Percentiles rank a stretch among this genome's conserved stretches.
Conservation (phyloP, 2,113 vertebrate genomes). For the Macaca mulatta region DNA sequence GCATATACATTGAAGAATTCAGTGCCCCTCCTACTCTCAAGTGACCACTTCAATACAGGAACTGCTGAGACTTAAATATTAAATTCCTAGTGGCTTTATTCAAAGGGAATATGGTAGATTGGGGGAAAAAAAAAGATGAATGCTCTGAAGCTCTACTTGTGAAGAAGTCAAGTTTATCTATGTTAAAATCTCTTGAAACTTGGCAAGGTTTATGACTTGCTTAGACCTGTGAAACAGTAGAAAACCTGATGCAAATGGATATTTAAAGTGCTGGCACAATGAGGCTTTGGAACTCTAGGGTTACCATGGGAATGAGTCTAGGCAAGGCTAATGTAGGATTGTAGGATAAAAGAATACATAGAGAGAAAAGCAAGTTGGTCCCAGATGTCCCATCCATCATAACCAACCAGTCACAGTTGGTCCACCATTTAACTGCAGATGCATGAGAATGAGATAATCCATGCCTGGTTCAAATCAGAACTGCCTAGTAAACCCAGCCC, state of each 20-base stretch:
- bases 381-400: not conserved
- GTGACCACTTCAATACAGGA: not conserved
- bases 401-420: not conserved
- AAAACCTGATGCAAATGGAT: not conserved
- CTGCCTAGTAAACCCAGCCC: not conserved
- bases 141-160: rapidly evolving
- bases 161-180: rapidly evolving
- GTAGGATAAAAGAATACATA: not conserved
- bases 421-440: not conserved
- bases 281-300: not conserved
- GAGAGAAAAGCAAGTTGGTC: not conserved
- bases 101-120: not conserved
- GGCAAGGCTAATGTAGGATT: not conserved
- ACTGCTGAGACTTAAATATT: not conserved
- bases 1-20: not conserved
- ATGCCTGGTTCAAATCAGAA: not conserved
- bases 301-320: too few species aligned
- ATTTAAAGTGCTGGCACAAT: not conserved
- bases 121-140: too few species aligned
- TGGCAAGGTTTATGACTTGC: too few species aligned
- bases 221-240: not conserved
- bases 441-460: not conserved
- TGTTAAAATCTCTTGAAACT: not conserved
- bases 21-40: not conserved
- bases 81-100: not conserved